These are phyloP conservation scores for Cyclargus thomasi DNA, from an alignment of 1,140 invertebrate genomes.

Conservation along the genomic window DNA sequence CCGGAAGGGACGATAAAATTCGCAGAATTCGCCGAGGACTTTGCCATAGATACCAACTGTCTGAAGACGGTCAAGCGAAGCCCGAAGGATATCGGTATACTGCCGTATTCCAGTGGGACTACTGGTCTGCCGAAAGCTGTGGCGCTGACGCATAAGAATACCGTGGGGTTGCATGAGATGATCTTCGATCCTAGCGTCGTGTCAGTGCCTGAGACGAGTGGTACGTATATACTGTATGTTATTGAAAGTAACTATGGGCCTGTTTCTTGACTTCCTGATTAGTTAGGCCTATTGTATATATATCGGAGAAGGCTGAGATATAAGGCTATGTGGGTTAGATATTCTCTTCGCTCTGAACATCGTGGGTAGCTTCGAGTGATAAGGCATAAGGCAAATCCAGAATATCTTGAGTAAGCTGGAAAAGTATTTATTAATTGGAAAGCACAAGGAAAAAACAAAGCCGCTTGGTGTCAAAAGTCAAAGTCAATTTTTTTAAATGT, in stretches of 20 bases:
- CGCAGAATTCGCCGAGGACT: conserved; percentile 73
- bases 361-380: too few species aligned
- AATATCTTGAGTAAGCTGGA: too few species aligned
- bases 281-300: too few species aligned
- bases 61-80: conserved; percentile 60
- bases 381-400: too few species aligned
- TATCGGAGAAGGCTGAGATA: too few species aligned
- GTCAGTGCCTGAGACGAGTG: neutral
- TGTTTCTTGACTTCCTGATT: too few species aligned
- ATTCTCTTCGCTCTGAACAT: too few species aligned
- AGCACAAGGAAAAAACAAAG: neutral
- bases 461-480: too few species aligned
- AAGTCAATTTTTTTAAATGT: too few species aligned
- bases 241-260: too few species aligned
- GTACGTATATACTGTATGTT: too few species aligned
- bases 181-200: conserved; percentile 52
- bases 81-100: conserved; percentile 73
- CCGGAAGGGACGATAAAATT: conserved; percentile 78
- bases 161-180: conserved; percentile 74
- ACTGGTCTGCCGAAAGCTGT: conserved; percentile 93
- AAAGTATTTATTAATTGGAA: neutral
- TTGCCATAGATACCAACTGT: conserved; percentile 66
- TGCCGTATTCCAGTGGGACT: conserved; percentile 88
- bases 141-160: conserved; percentile 82
- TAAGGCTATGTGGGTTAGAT: too few species aligned